Percentiles rank a stretch among this genome's conserved stretches.
These are phyloP conservation scores for Melanchra persicariae DNA, from an alignment of 2,888 invertebrate genomes.

Conservation along the genomic window DNA sequence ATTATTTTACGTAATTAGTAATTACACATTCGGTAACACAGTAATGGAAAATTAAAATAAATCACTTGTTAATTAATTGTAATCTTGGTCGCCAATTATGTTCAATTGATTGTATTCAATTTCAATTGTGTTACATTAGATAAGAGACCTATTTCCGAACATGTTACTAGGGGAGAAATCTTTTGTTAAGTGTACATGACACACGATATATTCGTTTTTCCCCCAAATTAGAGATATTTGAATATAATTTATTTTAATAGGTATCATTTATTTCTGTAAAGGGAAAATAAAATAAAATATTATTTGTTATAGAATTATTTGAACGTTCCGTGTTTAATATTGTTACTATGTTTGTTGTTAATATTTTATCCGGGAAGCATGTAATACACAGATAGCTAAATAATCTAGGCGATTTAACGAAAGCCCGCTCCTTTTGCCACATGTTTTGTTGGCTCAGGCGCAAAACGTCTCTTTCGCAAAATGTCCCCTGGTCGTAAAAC, in stretches of 20 bases:
- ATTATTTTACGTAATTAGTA: constrained; percentile 1
- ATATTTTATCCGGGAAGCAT: constrained; percentile 16
- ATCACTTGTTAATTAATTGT: constrained; percentile 44
- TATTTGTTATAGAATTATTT: constrained; percentile 5
- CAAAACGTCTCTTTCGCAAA: too few relatives aligned
- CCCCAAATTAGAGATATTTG: not conserved
- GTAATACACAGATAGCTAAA: not conserved
- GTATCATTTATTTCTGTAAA: not conserved
- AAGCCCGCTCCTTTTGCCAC: too few relatives aligned
- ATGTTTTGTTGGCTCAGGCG: too few relatives aligned
- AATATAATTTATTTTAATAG: not conserved
- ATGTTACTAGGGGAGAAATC: constrained; percentile 15
- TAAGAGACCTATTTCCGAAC: constrained; percentile 15
- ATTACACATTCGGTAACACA: constrained; percentile 6
- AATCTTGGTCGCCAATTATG: constrained; percentile 44
- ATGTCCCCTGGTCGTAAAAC: too few relatives aligned
- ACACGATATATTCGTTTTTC: too few relatives aligned
- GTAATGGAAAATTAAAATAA: constrained; percentile 35
- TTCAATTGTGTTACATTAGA: constrained; percentile 40
- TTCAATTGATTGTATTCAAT: constrained; percentile 60
- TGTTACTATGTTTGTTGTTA: not conserved
- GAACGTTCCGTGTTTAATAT: constrained; percentile 21
- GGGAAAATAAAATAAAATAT: constrained; percentile 3
- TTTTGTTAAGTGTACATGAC: not conserved
- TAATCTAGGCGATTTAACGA: too few relatives aligned